Conservation (phyloP, 2,797 vertebrate genomes). For the Heliangelus exortis region DNA sequence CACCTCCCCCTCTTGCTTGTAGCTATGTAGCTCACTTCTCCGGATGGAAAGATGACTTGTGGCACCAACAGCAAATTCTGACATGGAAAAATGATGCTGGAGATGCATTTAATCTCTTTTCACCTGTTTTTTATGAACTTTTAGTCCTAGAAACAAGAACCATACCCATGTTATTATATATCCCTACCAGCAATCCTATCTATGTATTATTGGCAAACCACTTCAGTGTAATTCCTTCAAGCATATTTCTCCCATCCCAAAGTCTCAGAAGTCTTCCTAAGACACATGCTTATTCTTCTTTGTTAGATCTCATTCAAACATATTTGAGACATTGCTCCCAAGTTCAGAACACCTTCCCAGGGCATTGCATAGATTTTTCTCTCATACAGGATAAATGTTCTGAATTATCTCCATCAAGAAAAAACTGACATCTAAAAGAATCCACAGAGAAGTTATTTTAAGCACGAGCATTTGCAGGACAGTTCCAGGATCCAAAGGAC, state of each 20-base stretch:
- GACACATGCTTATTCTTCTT: not conserved
- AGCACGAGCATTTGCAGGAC: not conserved
- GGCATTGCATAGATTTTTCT: not conserved
- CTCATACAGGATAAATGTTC: not conserved
- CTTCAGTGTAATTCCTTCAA: not conserved
- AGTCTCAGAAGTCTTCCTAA: not conserved
- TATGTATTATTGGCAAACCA: not conserved
- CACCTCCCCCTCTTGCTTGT: not conserved
- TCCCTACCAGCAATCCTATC: slow-evolving; percentile 16
- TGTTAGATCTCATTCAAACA: not conserved
- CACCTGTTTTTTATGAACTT: slow-evolving; percentile 52
- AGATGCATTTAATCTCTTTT: slow-evolving; percentile 38
- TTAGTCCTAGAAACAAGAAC: slow-evolving; percentile 41
- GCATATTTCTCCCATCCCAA: not conserved
- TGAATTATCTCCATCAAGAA: not conserved
- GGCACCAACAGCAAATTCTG: slow-evolving; percentile 34
- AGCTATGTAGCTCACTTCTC: not conserved
- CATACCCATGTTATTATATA: slow-evolving; percentile 29
- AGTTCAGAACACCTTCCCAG: not conserved
- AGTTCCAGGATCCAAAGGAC: not conserved
- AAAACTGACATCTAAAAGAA: not conserved
- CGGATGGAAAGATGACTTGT: slow-evolving; percentile 40
- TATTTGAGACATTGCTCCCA: not conserved
- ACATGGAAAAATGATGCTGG: slow-evolving; percentile 30
- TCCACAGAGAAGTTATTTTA: not conserved